phyloP scores from a whole-genome alignment of 2,797 vertebrate genomes.

The Gallirallus australis region DNA sequence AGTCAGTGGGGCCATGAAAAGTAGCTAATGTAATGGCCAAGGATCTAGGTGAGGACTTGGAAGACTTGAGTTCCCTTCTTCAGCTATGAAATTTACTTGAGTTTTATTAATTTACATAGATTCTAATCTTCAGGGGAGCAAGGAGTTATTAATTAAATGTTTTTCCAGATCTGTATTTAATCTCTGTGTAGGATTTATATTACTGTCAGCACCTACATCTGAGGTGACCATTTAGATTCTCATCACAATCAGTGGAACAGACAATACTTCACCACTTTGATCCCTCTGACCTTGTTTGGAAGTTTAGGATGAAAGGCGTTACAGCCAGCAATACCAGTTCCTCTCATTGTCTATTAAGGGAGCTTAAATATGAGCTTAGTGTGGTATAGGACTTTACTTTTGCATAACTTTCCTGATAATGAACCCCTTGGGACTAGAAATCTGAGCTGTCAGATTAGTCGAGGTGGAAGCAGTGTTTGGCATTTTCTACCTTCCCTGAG shows the following conservation, averaged over 20 bases:
- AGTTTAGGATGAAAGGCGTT: background rate
- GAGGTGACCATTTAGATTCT: background rate
- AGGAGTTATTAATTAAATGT: background rate
- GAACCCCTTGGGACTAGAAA: background rate
- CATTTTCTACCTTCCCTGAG: background rate
- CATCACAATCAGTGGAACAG: background rate
- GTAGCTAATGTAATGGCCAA: background rate
- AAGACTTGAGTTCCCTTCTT: background rate
- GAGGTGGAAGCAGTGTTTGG: background rate
- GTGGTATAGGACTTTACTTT: background rate
- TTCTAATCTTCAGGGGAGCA: background rate
- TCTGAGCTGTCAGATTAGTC: background rate
- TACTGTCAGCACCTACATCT: background rate
- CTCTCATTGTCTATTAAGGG: background rate
- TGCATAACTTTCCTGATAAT: background rate
- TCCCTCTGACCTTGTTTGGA: background rate
- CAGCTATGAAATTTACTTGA: background rate
- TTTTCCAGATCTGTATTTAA: background rate
- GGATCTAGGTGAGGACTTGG: background rate
- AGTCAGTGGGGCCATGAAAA: background rate
- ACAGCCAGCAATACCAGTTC: background rate
- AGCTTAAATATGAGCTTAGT: background rate
- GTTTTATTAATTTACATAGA: background rate
- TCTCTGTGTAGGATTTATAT: background rate
- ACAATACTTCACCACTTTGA: background rate